These are phyloP conservation scores for Crotalus helleri DNA, from an alignment of 2,113 vertebrate species.

Conservation along the genomic window DNA sequence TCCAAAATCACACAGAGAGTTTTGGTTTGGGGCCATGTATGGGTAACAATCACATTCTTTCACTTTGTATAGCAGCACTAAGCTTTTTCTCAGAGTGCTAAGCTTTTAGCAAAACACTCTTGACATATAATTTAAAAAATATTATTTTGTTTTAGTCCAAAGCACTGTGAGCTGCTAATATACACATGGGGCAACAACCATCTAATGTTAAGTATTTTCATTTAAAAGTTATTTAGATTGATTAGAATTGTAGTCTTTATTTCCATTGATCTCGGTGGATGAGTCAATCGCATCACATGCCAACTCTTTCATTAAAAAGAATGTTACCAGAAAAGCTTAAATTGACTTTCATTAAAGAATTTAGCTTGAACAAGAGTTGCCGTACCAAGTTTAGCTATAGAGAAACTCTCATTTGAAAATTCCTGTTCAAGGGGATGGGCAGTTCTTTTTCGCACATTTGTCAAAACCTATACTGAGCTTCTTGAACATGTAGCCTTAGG, in stretches of 20 bases:
- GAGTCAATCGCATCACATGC: not conserved
- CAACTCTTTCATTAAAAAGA: not conserved
- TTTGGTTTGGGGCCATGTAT: not conserved
- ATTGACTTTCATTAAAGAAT: not conserved
- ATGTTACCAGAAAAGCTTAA: not conserved
- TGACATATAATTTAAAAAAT: not conserved
- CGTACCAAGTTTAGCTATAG: not conserved
- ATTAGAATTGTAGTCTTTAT: not conserved
- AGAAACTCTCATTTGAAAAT: not conserved
- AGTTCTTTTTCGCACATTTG: not conserved
- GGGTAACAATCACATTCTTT: not conserved
- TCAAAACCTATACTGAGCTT: not conserved
- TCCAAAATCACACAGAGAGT: not conserved
- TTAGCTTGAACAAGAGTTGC: not conserved
- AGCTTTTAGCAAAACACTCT: not conserved
- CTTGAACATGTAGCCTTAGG: not conserved
- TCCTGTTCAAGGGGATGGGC: not conserved
- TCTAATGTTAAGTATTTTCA: not conserved
- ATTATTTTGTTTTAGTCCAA: not conserved
- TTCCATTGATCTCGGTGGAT: not conserved
- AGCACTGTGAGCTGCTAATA: not conserved
- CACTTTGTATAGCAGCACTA: not conserved
- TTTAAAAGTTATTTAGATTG: not conserved
- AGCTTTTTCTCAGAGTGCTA: not conserved
- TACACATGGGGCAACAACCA: not conserved